phyloP scores from a whole-genome alignment of 1,140 invertebrate species.

The Melipona quadrifasciata region DNA sequence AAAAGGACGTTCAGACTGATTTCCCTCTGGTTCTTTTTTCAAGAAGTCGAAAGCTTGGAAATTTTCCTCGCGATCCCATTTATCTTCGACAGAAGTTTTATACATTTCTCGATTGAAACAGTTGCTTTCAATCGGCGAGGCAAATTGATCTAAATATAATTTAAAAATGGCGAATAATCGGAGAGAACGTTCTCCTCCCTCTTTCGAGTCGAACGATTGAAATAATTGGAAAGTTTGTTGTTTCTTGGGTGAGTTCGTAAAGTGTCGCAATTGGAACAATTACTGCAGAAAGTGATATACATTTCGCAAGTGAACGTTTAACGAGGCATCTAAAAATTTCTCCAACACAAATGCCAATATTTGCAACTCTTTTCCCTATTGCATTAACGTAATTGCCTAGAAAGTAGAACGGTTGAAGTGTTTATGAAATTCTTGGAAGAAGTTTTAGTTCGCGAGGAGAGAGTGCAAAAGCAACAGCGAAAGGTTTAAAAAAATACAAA shows the following conservation, averaged over 20 bases:
- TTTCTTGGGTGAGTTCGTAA: not conserved
- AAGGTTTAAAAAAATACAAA: not conserved
- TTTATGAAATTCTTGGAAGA: not conserved
- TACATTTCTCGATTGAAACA: not conserved
- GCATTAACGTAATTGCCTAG: not conserved
- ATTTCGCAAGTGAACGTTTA: not conserved
- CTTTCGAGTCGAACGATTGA: too few relatives aligned
- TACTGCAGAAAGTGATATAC: not conserved
- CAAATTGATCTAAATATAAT: not conserved
- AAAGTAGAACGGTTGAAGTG: not conserved
- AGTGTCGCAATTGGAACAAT: not conserved
- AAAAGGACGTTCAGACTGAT: too few relatives aligned
- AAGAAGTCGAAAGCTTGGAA: not conserved
- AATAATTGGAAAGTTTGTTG: not conserved
- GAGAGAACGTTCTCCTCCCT: not conserved
- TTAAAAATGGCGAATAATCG: not conserved
- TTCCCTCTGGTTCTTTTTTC: not conserved
- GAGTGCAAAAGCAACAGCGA: too few relatives aligned
- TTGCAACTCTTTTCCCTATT: not conserved
- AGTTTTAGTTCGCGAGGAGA: not conserved
- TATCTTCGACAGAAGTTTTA: not conserved
- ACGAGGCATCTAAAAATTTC: not conserved
- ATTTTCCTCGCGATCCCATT: not conserved
- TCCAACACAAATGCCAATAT: not conserved
- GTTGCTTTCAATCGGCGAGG: not conserved